These are phyloP conservation scores for Nemotelus pantherinus DNA, from an alignment of 2,888 invertebrate genomes.

Conservation along the genomic window DNA sequence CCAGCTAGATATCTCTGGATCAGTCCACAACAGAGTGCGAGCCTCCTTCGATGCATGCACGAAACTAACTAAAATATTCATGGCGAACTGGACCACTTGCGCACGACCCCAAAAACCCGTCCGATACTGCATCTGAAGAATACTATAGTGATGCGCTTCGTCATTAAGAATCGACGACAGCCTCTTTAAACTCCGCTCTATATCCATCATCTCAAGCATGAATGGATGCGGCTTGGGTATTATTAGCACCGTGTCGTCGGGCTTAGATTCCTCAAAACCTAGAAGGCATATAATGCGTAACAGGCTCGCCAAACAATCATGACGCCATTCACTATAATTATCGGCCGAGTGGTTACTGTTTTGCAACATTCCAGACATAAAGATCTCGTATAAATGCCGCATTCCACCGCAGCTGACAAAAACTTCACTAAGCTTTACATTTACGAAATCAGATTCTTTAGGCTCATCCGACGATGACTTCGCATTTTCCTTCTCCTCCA, in stretches of 20 bases:
- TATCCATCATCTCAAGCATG: slow-evolving; percentile 84
- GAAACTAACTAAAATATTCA: slow-evolving; percentile 93
- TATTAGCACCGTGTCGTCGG: slow-evolving; percentile 69
- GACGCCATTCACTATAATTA: slow-evolving; percentile 81
- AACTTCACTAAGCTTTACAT: slow-evolving; percentile 74
- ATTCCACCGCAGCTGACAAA: slow-evolving; percentile 90
- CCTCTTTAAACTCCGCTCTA: slow-evolving; percentile 82
- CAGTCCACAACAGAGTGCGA: slow-evolving; percentile 78
- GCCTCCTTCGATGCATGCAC: slow-evolving; percentile 87
- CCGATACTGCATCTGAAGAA: slow-evolving; percentile 79
- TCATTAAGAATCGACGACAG: slow-evolving; percentile 88
- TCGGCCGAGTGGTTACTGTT: slow-evolving; percentile 75
- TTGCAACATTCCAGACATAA: slow-evolving; percentile 86
- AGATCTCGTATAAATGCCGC: slow-evolving; percentile 88
- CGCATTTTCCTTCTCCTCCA: slow-evolving; percentile 49
- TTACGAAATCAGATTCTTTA: slow-evolving; percentile 47
- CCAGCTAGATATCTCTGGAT: slow-evolving; percentile 80
- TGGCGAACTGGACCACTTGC: slow-evolving; percentile 91
- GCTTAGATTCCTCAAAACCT: slow-evolving; percentile 72
- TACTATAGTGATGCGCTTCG: slow-evolving; percentile 72
- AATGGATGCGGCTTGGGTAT: slow-evolving; percentile 70
- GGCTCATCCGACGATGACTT: slow-evolving; percentile 41
- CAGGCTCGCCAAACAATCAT: slow-evolving; percentile 90
- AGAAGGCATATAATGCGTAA: slow-evolving; percentile 87
- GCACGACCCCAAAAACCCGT: slow-evolving; percentile 94